Conservation (phyloP, 2,888 invertebrate genomes). For the Calameuta filiformis region DNA sequence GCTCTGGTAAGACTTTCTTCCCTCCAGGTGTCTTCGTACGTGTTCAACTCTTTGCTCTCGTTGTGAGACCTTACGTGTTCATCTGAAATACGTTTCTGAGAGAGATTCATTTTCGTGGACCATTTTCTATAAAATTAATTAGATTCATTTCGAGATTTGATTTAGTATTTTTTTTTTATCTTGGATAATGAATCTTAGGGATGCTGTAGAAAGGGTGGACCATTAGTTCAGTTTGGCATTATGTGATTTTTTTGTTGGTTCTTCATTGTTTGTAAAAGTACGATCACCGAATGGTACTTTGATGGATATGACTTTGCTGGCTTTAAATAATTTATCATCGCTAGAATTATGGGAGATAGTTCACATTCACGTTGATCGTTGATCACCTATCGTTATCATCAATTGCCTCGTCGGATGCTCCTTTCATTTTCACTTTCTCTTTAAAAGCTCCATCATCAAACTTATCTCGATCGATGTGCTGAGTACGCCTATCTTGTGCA, state of each 20-base stretch:
- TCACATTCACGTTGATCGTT: not conserved
- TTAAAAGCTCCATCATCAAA: not conserved
- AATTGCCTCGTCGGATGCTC: not conserved
- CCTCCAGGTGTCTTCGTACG: not conserved
- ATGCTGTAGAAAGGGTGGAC: not conserved
- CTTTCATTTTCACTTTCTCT: not conserved
- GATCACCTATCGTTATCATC: not conserved
- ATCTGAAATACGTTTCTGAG: not conserved
- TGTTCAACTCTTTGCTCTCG: not conserved
- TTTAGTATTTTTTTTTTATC: too few species aligned
- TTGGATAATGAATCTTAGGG: too few species aligned
- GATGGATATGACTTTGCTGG: not conserved
- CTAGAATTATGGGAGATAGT: not conserved
- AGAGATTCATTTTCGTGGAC: not conserved
- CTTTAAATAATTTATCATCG: constrained; percentile 7
- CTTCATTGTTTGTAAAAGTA: not conserved
- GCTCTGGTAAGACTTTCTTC: not conserved
- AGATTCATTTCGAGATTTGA: not conserved
- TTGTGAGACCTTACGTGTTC: not conserved
- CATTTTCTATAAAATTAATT: not conserved
- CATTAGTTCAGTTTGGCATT: not conserved
- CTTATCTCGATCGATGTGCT: not conserved
- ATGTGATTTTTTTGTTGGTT: not conserved
- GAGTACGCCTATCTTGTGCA: not conserved
- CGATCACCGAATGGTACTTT: not conserved